These are phyloP conservation scores for Takifugu rubripes DNA, from an alignment of 2,797 vertebrate genomes.

Conservation along the genomic window DNA sequence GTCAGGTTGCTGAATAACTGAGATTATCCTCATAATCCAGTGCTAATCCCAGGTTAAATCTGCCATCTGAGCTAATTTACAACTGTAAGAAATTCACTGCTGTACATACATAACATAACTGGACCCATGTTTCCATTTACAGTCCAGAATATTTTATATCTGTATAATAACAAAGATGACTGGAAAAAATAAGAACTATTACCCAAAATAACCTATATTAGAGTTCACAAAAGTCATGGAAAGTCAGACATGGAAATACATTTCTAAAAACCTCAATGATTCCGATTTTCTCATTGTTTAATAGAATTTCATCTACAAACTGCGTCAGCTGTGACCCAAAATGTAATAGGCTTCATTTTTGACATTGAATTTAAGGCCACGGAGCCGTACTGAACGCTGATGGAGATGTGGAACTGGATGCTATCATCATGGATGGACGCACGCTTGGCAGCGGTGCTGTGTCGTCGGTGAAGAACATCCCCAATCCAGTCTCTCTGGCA, in stretches of 20 bases:
- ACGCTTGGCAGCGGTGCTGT: conserved; percentile 68
- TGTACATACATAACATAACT: background rate
- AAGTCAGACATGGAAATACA: no score
- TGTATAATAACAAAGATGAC: background rate
- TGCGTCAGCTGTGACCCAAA: no score
- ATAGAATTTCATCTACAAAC: no score
- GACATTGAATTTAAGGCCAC: conserved; percentile 71
- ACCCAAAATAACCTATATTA: no score
- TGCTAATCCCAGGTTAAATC: background rate
- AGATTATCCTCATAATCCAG: background rate
- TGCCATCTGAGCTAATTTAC: no score
- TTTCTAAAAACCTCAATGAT: no score
- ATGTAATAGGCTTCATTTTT: conserved; percentile 31
- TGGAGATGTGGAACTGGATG: conserved; percentile 76
- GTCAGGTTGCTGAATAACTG: background rate
- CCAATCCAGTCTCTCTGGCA: conserved; percentile 76
- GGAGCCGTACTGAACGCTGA: conserved; percentile 71
- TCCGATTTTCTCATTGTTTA: no score
- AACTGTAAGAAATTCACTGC: no score
- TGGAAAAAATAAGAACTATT: no score
- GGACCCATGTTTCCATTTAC: background rate
- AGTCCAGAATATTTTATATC: background rate
- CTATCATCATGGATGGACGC: conserved; percentile 77
- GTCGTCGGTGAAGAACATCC: conserved; percentile 73
- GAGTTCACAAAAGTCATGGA: no score